These are phyloP conservation scores for Leptinotarsa haldemani DNA, from an alignment of 2,888 invertebrate genomes.

Conservation along the genomic window DNA sequence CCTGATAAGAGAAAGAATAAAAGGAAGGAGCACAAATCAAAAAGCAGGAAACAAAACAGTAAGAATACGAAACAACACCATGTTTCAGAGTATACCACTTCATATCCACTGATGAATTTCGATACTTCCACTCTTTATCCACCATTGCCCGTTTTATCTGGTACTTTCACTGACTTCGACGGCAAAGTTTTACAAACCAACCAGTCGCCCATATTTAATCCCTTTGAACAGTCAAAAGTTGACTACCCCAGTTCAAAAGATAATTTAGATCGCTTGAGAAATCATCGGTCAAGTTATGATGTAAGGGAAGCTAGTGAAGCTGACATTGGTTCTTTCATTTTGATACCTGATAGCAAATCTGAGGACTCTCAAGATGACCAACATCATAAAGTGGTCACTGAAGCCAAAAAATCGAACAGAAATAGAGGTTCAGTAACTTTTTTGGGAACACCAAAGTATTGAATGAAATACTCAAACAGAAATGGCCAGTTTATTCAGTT, in stretches of 20 bases:
- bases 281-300: conserved; percentile 33
- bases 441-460: neutral
- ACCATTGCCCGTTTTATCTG: conserved; percentile 8
- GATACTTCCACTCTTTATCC: conserved; percentile 25
- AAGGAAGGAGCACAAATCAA: conserved; percentile 7
- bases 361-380: conserved; percentile 3
- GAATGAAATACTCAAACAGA: neutral
- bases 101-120: conserved; percentile 12
- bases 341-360: conserved; percentile 30
- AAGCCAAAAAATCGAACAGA: conserved; percentile 9
- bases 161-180: conserved; percentile 7
- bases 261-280: conserved; percentile 25
- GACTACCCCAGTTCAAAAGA: conserved; percentile 21
- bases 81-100: neutral
- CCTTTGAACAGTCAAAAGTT: conserved; percentile 29
- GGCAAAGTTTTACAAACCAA: conserved; percentile 15
- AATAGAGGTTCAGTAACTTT: neutral
- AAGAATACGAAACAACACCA: neutral
- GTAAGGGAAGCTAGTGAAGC: conserved; percentile 26
- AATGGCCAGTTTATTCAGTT: neutral
- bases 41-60: conserved; percentile 5
- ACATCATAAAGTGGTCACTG: neutral
- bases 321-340: conserved; percentile 22
- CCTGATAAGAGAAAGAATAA: conserved; percentile 17
- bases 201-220: conserved; percentile 28